phyloP scores from a whole-genome alignment of 2,888 invertebrate genomes.

The Steinernema hermaphroditum region DNA sequence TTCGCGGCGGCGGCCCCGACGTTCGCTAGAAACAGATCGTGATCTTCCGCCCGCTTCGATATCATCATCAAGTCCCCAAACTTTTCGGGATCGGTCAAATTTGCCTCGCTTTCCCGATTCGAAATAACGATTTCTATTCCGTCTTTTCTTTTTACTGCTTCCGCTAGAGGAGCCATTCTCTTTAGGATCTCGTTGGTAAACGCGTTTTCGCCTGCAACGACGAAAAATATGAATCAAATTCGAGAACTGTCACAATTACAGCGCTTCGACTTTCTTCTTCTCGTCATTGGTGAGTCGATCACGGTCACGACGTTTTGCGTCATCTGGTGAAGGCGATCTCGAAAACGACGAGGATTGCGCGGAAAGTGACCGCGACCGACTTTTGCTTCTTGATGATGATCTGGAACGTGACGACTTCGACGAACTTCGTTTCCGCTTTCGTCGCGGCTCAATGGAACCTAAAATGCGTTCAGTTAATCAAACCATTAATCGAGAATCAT shows the following conservation, averaged over 20 bases:
- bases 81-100: constrained; percentile 25
- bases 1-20: constrained; percentile 25
- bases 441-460: not conserved
- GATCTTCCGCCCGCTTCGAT: constrained; percentile 23
- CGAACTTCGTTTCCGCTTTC: not conserved
- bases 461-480: not conserved
- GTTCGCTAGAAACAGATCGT: constrained; percentile 23
- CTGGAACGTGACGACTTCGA: constrained; percentile 5
- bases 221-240: not conserved
- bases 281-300: not conserved
- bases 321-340: constrained; percentile 6
- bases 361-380: not conserved
- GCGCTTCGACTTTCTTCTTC: constrained; percentile 15
- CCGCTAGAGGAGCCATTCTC: not conserved
- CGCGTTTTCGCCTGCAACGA: constrained; percentile 11
- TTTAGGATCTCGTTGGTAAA: constrained; percentile 14
- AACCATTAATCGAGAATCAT: not conserved
- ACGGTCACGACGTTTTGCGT: not conserved
- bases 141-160: constrained; percentile 4
- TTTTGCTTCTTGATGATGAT: not conserved
- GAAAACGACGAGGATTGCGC: not conserved
- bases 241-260: not conserved
- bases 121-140: not conserved
- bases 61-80: constrained; percentile 26
- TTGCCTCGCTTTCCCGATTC: not conserved